These are phyloP conservation scores for Elysia chlorotica DNA, from an alignment of 1,140 invertebrate species.

Conservation along the genomic window DNA sequence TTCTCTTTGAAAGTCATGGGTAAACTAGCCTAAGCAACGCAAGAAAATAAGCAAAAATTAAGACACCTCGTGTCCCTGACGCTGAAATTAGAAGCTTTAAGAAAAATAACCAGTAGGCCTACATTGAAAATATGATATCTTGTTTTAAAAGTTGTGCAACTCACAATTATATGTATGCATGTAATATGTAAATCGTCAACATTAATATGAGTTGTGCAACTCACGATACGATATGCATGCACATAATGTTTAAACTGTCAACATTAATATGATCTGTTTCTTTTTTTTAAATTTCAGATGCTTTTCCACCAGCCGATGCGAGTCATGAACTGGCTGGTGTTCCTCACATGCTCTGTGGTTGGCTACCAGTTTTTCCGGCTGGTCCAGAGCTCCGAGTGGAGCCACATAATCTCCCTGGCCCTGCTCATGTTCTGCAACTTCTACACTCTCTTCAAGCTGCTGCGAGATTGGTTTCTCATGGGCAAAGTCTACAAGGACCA, in stretches of 20 bases:
- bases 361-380: constrained; percentile 79
- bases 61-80: too few species aligned
- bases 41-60: too few species aligned
- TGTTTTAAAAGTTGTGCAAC: not conserved
- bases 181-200: not conserved
- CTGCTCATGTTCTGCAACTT: constrained; percentile 88
- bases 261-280: not conserved
- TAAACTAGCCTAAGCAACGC: too few species aligned
- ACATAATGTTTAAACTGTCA: not conserved
- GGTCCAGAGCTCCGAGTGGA: constrained; percentile 83
- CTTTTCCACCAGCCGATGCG: constrained; percentile 87
- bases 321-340: constrained; percentile 76
- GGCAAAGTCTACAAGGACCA: constrained; percentile 57
- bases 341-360: constrained; percentile 76
- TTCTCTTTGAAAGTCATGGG: too few species aligned
- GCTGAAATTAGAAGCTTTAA: too few species aligned
- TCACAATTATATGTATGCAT: not conserved
- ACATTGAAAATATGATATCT: not conserved
- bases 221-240: not conserved
- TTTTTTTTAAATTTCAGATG: constrained; percentile 66
- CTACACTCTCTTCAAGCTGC: constrained; percentile 86
- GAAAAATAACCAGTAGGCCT: not conserved
- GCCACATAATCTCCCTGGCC: constrained; percentile 84
- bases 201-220: not conserved
- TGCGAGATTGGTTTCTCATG: constrained; percentile 83